A percentile compares a stretch with the other conserved stretches of the same genome.
Conservation (phyloP, 2,113 vertebrate species). For the Aplodontia rufa region DNA sequence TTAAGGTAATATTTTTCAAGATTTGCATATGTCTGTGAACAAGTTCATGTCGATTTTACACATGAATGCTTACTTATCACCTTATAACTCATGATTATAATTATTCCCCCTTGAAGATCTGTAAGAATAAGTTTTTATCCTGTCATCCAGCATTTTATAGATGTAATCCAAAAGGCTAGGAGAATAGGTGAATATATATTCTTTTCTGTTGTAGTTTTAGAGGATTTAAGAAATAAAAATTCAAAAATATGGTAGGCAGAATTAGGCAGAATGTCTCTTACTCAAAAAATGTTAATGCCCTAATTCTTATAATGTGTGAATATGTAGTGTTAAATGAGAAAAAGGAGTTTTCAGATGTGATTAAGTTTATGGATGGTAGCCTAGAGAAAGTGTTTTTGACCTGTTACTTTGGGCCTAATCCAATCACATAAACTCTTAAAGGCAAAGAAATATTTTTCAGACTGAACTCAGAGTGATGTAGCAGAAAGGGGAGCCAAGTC, state of each 20-base stretch:
- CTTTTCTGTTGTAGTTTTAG: not conserved
- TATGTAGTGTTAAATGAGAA: not conserved
- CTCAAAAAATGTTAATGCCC: rapidly evolving
- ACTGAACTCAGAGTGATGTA: not conserved
- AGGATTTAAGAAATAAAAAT: not conserved
- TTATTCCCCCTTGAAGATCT: not conserved
- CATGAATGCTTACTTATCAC: not conserved
- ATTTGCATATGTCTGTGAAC: not conserved
- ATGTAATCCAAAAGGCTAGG: not conserved
- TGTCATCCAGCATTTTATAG: not conserved
- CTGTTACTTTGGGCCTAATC: not conserved
- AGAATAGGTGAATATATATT: not conserved
- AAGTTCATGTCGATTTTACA: not conserved
- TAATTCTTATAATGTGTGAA: not conserved
- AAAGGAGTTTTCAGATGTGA: not conserved
- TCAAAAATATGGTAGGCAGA: rapidly evolving
- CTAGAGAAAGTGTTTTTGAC: not conserved
- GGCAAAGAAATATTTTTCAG: not conserved
- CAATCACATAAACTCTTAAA: not conserved
- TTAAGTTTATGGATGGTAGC: not conserved
- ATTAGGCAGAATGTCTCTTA: not conserved
- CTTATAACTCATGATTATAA: not conserved
- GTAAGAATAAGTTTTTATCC: not conserved
- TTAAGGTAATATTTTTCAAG: not conserved
- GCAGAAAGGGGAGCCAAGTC: not conserved